These are phyloP conservation scores for Watsonalla cultraria DNA, from an alignment of 2,888 invertebrate species.

Conservation along the genomic window DNA sequence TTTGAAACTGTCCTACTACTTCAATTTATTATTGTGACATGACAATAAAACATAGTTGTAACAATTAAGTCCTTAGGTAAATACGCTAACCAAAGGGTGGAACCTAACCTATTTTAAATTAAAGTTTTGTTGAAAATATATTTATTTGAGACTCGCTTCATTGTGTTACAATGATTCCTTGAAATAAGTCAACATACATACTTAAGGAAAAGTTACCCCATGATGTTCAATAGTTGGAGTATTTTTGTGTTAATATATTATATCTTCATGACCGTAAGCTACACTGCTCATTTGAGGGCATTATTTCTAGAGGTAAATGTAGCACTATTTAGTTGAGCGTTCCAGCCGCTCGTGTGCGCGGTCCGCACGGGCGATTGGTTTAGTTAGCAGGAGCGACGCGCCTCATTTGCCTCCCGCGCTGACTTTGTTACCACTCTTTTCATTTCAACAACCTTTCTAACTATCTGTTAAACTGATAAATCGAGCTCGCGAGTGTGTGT, in stretches of 20 bases:
- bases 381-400: slow-evolving; percentile 77
- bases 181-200: slow-evolving; percentile 1
- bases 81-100: no score
- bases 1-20: background rate
- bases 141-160: no score
- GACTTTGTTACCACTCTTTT: slow-evolving; percentile 74
- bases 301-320: no score
- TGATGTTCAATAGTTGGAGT: no score
- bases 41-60: no score
- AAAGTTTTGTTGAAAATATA: no score
- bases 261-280: background rate
- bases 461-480: slow-evolving; percentile 65
- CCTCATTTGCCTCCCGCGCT: slow-evolving; percentile 64
- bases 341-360: slow-evolving; percentile 39
- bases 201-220: no score
- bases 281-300: background rate
- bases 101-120: no score
- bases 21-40: no score
- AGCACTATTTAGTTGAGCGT: slow-evolving; percentile 8
- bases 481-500: slow-evolving; percentile 44
- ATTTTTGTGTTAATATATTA: no score
- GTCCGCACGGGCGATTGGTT: slow-evolving; percentile 66
- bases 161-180: slow-evolving; percentile 4
- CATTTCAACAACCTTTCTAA: slow-evolving; percentile 57
- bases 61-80: no score